Percentiles rank a stretch among this genome's conserved stretches.
Conservation (phyloP, 2,113 vertebrate genomes). For the Desmodus rotundus region DNA sequence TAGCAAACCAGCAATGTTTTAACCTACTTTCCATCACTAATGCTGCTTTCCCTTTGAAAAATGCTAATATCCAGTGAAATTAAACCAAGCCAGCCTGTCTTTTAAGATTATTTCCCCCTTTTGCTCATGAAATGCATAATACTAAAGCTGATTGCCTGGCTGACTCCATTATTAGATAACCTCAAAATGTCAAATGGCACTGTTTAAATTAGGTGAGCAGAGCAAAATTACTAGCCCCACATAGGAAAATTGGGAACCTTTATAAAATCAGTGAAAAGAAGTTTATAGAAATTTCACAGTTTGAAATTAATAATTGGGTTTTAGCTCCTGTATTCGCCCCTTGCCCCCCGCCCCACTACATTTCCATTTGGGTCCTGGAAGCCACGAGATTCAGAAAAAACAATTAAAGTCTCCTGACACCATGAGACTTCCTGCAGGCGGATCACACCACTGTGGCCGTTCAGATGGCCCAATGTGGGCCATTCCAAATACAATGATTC, state of each 20-base stretch:
- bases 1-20: constrained; percentile 55
- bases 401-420: constrained; percentile 78
- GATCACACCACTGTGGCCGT: constrained; percentile 55
- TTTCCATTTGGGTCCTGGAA: constrained; percentile 65
- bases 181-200: constrained; percentile 55
- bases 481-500: constrained; percentile 68
- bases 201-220: constrained; percentile 59
- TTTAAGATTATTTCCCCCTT: not conserved
- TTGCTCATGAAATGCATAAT: constrained; percentile 49
- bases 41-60: constrained; percentile 48
- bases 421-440: constrained; percentile 54
- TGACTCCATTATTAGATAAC: constrained; percentile 68
- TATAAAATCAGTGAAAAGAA: constrained; percentile 60
- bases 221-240: constrained; percentile 44
- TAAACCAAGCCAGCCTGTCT: constrained; percentile 43
- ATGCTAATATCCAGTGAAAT: constrained; percentile 60
- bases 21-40: constrained; percentile 53
- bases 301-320: constrained; percentile 64
- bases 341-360: not conserved
- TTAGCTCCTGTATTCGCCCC: constrained; percentile 17
- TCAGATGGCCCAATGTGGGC: constrained; percentile 54
- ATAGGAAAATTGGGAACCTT: constrained; percentile 34
- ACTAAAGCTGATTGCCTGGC: constrained; percentile 47
- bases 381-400: constrained; percentile 55
- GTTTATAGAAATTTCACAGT: constrained; percentile 61